A percentile compares a stretch with the other conserved stretches of the same genome.
These are phyloP conservation scores for Triops longicaudatus DNA, from an alignment of 1,140 invertebrate species.

Conservation along the genomic window DNA sequence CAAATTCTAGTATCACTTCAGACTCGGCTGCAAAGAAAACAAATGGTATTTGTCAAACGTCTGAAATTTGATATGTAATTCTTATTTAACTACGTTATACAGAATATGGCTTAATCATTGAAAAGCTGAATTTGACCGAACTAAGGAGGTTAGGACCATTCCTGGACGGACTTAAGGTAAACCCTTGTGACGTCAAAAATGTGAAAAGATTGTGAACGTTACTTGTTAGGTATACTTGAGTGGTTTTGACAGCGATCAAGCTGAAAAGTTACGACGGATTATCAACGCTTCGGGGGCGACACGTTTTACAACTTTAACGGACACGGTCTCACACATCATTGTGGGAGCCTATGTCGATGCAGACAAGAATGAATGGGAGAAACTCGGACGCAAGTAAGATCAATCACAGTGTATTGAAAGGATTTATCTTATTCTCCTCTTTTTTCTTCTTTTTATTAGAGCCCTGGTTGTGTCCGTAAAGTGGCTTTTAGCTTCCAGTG, in stretches of 20 bases:
- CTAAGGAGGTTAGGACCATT: slow-evolving; percentile 64
- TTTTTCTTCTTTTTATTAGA: slow-evolving; percentile 40
- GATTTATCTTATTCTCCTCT: slow-evolving; percentile 16
- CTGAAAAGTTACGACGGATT: slow-evolving; percentile 66
- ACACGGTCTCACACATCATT: slow-evolving; percentile 69
- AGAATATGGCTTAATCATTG: slow-evolving; percentile 36
- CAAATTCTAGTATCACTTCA: neutral
- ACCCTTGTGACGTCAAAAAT: slow-evolving; percentile 40
- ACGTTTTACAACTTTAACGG: slow-evolving; percentile 62
- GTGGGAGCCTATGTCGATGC: slow-evolving; percentile 45
- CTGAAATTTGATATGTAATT: neutral
- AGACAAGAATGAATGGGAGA: slow-evolving; percentile 35
- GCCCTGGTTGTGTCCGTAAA: slow-evolving; percentile 55
- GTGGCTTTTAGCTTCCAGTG: slow-evolving; percentile 67
- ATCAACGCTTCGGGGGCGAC: slow-evolving; percentile 72
- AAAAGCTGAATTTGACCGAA: slow-evolving; percentile 51
- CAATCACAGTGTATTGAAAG: neutral
- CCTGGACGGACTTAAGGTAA: slow-evolving; percentile 72
- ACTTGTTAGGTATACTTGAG: slow-evolving; percentile 45
- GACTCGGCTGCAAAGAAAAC: neutral
- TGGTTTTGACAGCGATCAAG: slow-evolving; percentile 52
- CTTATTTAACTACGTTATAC: neutral
- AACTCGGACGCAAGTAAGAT: slow-evolving; percentile 28
- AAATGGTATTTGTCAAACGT: neutral
- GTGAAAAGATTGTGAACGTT: neutral